phyloP scores from a whole-genome alignment of 2,888 invertebrate genomes.

The Thecocarcelia acutangulata region DNA sequence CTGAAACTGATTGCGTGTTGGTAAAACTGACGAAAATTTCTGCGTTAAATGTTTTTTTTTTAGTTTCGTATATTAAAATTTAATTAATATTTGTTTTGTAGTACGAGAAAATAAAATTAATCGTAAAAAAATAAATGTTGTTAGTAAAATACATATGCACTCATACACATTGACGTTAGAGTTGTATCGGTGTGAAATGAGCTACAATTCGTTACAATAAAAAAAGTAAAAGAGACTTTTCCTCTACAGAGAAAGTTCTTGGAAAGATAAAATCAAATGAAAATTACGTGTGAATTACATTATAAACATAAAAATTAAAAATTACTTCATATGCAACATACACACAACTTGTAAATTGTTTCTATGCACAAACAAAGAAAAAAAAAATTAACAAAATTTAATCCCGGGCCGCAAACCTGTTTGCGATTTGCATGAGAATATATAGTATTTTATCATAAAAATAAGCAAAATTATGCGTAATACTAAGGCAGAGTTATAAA shows the following conservation, averaged over 20 bases:
- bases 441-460: too few species aligned
- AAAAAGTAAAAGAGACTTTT: not conserved
- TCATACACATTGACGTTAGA: not conserved
- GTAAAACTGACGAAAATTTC: slow-evolving; percentile 34
- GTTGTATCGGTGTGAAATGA: not conserved
- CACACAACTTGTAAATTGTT: too few species aligned
- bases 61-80: not conserved
- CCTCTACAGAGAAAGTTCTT: slow-evolving; percentile 56
- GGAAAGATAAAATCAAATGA: not conserved
- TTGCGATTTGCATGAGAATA: too few species aligned
- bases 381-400: too few species aligned
- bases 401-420: too few species aligned
- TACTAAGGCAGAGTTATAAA: too few species aligned
- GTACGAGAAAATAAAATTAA: slow-evolving; percentile 47
- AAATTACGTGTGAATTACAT: not conserved
- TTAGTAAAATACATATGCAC: too few species aligned
- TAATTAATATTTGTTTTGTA: not conserved
- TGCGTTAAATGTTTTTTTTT: slow-evolving; percentile 16
- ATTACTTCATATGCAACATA: too few species aligned
- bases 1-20: slow-evolving; percentile 52
- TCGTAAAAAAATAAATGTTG: not conserved
- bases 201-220: not conserved
- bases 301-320: too few species aligned
- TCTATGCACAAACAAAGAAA: too few species aligned
- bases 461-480: too few species aligned